These are phyloP conservation scores for Cerastis leucographa DNA, from an alignment of 2,888 invertebrate species.

Conservation along the genomic window DNA sequence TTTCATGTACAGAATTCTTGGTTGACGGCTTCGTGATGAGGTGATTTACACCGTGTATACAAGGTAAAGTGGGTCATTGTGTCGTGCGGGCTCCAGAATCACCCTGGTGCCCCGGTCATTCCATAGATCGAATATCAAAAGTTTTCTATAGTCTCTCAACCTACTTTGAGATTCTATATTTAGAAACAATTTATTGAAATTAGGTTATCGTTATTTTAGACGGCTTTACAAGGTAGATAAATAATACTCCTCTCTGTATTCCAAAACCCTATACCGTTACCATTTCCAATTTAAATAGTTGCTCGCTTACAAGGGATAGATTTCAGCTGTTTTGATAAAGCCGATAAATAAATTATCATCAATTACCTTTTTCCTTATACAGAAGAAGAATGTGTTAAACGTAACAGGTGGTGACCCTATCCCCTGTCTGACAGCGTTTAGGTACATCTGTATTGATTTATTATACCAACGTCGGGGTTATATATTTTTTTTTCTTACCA, in stretches of 20 bases:
- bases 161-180: not conserved
- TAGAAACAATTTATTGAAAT: not conserved
- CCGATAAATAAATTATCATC: conserved; percentile 9
- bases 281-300: too few species aligned
- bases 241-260: not conserved
- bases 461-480: conserved; percentile 3
- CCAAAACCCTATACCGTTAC: not conserved
- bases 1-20: too few species aligned
- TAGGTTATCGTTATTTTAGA: not conserved
- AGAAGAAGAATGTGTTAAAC: not conserved
- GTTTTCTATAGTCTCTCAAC: not conserved
- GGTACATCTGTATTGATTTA: conserved; percentile 39
- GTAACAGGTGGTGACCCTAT: conserved; percentile 51
- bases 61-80: conserved; percentile 1
- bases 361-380: not conserved
- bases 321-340: not conserved
- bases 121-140: not conserved
- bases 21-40: too few species aligned
- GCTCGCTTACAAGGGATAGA: not conserved
- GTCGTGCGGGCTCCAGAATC: not conserved
- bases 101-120: not conserved
- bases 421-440: not conserved
- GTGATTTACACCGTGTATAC: too few species aligned
- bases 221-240: not conserved
- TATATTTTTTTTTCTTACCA: conserved; percentile 20